A percentile compares a stretch with the other conserved stretches of the same genome.
phyloP scores from a whole-genome alignment of 1,140 invertebrate genomes.

The Wasmannia auropunctata region DNA sequence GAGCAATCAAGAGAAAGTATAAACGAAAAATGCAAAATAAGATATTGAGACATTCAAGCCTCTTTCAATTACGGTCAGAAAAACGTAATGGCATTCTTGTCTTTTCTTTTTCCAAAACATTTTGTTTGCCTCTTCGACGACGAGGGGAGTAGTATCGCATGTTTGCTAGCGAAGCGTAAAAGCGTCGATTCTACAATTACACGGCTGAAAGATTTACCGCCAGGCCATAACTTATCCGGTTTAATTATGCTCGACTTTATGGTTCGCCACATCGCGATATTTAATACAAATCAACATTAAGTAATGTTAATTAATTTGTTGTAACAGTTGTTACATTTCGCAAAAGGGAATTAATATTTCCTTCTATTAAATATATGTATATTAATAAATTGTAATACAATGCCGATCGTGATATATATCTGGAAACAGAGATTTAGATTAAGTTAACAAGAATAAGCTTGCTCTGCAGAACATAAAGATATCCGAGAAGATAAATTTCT shows the following conservation, averaged over 20 bases:
- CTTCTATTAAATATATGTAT: too few species aligned
- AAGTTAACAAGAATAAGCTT: background rate
- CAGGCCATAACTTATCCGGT: slow-evolving; percentile 26
- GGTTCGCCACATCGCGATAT: slow-evolving; percentile 12
- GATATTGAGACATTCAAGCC: background rate
- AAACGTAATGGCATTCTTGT: background rate
- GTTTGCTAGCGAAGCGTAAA: slow-evolving; percentile 37
- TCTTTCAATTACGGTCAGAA: background rate
- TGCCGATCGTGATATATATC: background rate
- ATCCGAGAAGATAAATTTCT: background rate
- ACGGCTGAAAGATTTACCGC: slow-evolving; percentile 51
- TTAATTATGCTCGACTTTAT: slow-evolving; percentile 49
- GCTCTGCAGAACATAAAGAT: background rate
- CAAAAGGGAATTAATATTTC: background rate
- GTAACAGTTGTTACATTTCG: background rate
- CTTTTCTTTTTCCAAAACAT: background rate
- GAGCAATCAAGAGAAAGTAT: background rate
- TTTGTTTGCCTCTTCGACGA: background rate
- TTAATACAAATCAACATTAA: slow-evolving; percentile 14
- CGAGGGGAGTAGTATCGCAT: background rate
- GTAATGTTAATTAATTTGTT: slow-evolving; percentile 14
- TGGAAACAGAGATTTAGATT: background rate
- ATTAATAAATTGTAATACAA: background rate
- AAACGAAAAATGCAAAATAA: background rate
- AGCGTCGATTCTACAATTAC: slow-evolving; percentile 38